phyloP scores from a whole-genome alignment of 2,113 vertebrate genomes.

The Chamaetylas fuelleborni region DNA sequence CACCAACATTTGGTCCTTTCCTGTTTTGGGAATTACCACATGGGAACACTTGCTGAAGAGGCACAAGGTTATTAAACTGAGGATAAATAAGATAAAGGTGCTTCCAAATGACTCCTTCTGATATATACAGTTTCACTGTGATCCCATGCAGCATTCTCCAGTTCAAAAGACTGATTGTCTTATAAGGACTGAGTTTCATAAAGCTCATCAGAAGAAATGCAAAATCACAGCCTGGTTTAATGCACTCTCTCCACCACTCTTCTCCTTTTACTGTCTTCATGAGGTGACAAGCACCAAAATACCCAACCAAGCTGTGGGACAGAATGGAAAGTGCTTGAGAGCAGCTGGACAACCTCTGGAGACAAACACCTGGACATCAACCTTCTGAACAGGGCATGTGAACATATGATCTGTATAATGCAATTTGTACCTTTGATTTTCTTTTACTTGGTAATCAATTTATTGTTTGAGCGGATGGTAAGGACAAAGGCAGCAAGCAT shows the following conservation, averaged over 20 bases:
- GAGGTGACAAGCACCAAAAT: background rate
- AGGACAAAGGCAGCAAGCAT: background rate
- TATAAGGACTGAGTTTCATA: background rate
- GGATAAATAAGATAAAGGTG: background rate
- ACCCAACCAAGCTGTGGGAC: background rate
- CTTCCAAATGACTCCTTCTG: background rate
- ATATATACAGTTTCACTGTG: background rate
- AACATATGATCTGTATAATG: background rate
- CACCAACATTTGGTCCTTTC: background rate
- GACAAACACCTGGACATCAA: background rate
- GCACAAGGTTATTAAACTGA: background rate
- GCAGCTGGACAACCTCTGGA: background rate
- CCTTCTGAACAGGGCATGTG: background rate
- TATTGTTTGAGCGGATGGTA: too few species aligned
- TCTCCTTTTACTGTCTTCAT: background rate
- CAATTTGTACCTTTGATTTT: background rate
- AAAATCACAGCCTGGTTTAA: background rate
- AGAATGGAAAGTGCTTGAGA: background rate
- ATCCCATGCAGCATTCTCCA: rapidly evolving
- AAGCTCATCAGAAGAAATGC: background rate
- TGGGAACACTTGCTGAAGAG: background rate
- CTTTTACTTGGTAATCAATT: background rate
- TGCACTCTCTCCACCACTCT: background rate
- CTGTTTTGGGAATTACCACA: background rate
- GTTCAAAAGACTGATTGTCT: background rate